A percentile compares a stretch with the other conserved stretches of the same genome.
These are phyloP conservation scores for Andinoacara biseriatus DNA, from an alignment of 2,113 vertebrate genomes.

Conservation along the genomic window DNA sequence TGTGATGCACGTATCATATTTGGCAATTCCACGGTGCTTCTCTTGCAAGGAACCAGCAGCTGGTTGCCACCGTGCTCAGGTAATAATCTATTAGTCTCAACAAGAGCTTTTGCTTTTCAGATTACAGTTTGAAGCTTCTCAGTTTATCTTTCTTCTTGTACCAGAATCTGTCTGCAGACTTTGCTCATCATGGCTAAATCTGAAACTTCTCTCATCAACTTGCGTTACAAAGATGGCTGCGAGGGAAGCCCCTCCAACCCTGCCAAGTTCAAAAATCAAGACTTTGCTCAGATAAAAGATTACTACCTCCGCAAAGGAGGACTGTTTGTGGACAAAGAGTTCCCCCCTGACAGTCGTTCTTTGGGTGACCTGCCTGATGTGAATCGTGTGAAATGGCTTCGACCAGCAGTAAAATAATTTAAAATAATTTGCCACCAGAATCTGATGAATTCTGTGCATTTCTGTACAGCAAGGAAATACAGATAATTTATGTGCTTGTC, in stretches of 20 bases:
- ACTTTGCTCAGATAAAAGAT: slow-evolving; percentile 41
- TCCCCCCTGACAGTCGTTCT: slow-evolving; percentile 38
- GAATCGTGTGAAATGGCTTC: slow-evolving; percentile 47
- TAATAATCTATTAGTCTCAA: not conserved
- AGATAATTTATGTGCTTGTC: not conserved
- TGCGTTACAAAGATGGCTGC: slow-evolving; percentile 30
- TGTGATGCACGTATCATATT: not conserved
- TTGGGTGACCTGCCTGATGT: slow-evolving; percentile 28
- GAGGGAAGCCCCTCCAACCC: slow-evolving; percentile 57
- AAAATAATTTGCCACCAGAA: no score
- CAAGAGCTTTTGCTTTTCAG: fast-evolving
- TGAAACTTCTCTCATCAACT: slow-evolving; percentile 38
- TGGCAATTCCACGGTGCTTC: not conserved
- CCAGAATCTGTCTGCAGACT: not conserved
- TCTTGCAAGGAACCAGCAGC: not conserved
- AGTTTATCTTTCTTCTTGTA: not conserved
- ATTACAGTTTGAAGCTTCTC: not conserved
- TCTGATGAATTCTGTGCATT: fast-evolving
- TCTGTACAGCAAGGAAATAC: not conserved
- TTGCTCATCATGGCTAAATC: slow-evolving; percentile 22
- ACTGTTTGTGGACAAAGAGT: slow-evolving; percentile 45
- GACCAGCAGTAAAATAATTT: slow-evolving; percentile 33
- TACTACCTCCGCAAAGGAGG: fast-evolving
- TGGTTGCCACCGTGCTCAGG: not conserved
- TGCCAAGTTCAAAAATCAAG: slow-evolving; percentile 47